phyloP scores from a whole-genome alignment of 1,140 invertebrate genomes.

The Lepidurus apus region DNA sequence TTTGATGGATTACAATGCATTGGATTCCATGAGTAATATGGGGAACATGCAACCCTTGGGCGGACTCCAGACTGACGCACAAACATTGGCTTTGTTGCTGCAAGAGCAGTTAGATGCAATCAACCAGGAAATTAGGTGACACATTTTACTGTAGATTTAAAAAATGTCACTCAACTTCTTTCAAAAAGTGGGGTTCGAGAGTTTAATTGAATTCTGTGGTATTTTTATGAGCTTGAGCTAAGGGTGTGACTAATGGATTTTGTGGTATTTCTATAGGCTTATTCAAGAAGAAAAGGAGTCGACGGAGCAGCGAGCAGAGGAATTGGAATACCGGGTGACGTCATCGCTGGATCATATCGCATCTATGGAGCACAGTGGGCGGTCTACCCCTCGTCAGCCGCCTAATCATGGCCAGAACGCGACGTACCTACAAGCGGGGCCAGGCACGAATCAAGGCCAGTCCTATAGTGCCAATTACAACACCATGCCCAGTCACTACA shows the following conservation, averaged over 20 bases:
- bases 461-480: constrained; percentile 28
- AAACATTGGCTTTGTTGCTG: constrained; percentile 94
- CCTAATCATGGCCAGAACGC: not conserved
- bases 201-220: no score
- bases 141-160: constrained; percentile 22
- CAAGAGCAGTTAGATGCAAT: constrained; percentile 99
- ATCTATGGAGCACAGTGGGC: constrained; percentile 55
- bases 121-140: constrained; percentile 90
- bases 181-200: no score
- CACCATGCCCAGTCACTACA: constrained; percentile 37
- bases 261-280: constrained; percentile 49
- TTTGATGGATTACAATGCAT: constrained; percentile 37
- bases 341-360: constrained; percentile 92
- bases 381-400: constrained; percentile 63
- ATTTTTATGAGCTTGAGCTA: no score
- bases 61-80: constrained; percentile 79
- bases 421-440: constrained; percentile 15
- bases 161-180: not conserved
- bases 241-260: not conserved
- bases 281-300: constrained; percentile 99
- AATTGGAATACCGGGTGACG: constrained; percentile 85
- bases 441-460: constrained; percentile 38
- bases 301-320: constrained; percentile 92
- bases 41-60: constrained; percentile 63
- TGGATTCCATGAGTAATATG: constrained; percentile 43